Evolutionary conservation across 2,113 vertebrate species (phyloP).

Genomic region (Xiphophorus couchianus): DNA sequence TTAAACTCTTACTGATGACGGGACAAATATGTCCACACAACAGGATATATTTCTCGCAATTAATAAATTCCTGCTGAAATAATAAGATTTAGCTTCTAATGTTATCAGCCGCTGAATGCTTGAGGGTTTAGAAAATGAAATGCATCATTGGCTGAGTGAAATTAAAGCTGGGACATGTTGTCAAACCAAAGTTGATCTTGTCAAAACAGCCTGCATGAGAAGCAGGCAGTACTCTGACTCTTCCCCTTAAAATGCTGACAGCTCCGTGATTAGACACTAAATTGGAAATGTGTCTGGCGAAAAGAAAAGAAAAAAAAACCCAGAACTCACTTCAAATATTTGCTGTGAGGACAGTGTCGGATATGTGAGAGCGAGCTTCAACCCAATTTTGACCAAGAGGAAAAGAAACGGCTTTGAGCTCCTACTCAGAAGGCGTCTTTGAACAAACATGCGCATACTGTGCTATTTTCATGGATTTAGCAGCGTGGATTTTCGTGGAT

Average conservation of each 20-base stretch:
- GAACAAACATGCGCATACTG: slow-evolving; percentile 46
- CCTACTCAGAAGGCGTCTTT: slow-evolving; percentile 28
- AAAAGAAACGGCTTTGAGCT: slow-evolving; percentile 23
- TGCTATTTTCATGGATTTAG: slow-evolving; percentile 67
- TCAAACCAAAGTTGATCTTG: slow-evolving; percentile 8
- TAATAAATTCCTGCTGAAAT: background rate
- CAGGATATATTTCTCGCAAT: background rate
- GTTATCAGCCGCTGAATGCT: background rate
- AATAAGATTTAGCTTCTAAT: background rate
- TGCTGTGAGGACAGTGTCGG: slow-evolving; percentile 24
- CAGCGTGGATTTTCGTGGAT: slow-evolving; percentile 71
- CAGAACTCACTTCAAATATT: slow-evolving; percentile 34
- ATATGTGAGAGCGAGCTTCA: slow-evolving; percentile 30
- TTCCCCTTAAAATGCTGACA: background rate
- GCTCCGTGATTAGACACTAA: slow-evolving; percentile 19
- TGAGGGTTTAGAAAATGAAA: background rate
- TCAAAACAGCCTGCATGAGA: slow-evolving; percentile 15
- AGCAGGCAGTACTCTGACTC: background rate
- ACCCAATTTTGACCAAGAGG: slow-evolving; percentile 25
- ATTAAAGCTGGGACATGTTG: slow-evolving; percentile 4
- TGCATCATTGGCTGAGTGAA: background rate
- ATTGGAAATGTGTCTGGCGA: slow-evolving; percentile 24
- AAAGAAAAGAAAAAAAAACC: background rate
- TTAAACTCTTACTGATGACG: background rate
- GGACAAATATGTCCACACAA: background rate